Percentiles rank a stretch among this genome's conserved stretches.
Evolutionary conservation across 2,888 invertebrate genomes (phyloP).

Genomic region (Ceraclea dissimilis): DNA sequence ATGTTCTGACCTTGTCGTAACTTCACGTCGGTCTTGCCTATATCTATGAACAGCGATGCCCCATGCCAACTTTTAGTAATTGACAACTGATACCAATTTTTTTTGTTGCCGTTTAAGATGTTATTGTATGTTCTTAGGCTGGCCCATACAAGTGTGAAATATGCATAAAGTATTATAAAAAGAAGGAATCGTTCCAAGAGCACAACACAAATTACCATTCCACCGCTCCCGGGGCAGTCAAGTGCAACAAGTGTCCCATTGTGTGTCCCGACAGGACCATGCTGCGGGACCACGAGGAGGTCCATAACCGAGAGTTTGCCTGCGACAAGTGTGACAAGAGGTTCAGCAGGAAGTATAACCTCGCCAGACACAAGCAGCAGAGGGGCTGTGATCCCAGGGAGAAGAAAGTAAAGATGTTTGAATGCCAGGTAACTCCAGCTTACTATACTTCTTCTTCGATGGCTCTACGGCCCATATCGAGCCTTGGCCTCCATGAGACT

Average conservation of each 20-base stretch:
- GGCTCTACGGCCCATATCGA: too few species aligned
- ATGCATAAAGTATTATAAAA: slow-evolving; percentile 68
- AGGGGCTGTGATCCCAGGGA: slow-evolving; percentile 57
- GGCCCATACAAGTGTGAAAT: slow-evolving; percentile 43
- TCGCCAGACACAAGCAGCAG: slow-evolving; percentile 60
- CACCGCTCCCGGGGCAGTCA: slow-evolving; percentile 47
- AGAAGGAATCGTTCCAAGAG: slow-evolving; percentile 55
- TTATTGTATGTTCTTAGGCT: slow-evolving; percentile 31
- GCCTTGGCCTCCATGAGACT: too few species aligned
- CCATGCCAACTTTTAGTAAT: too few species aligned
- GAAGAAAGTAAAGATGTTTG: slow-evolving; percentile 31
- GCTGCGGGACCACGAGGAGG: slow-evolving; percentile 59
- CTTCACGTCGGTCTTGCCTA: too few species aligned
- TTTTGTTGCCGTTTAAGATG: too few species aligned
- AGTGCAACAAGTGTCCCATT: slow-evolving; percentile 60
- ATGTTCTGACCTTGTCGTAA: too few species aligned
- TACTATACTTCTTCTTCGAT: neutral
- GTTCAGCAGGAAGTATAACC: slow-evolving; percentile 70
- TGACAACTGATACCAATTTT: too few species aligned
- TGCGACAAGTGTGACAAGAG: slow-evolving; percentile 63
- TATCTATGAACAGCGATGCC: too few species aligned
- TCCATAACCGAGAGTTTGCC: slow-evolving; percentile 50
- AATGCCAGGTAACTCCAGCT: slow-evolving; percentile 33
- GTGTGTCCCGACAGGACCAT: slow-evolving; percentile 55
- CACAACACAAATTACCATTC: slow-evolving; percentile 67